phyloP scores from a whole-genome alignment of 2,113 vertebrate species.

The Equus quagga region DNA sequence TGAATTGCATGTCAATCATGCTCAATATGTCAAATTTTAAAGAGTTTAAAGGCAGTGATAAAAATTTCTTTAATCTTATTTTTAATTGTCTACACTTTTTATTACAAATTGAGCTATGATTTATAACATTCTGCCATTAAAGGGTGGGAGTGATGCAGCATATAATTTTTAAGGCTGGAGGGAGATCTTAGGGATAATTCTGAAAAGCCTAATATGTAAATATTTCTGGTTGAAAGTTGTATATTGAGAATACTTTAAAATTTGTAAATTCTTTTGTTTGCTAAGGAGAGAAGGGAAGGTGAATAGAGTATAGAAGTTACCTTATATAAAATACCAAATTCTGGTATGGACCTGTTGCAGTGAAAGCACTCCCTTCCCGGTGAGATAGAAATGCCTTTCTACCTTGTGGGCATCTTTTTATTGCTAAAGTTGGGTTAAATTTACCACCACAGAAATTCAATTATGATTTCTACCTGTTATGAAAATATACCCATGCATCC shows the following conservation, averaged over 20 bases:
- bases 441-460: slow-evolving; percentile 63
- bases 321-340: slow-evolving; percentile 47
- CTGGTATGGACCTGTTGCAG: not conserved
- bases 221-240: slow-evolving; percentile 41
- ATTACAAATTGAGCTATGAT: not conserved
- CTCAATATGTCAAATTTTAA: not conserved
- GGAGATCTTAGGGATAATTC: not conserved
- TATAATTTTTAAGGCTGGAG: slow-evolving; percentile 50
- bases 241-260: slow-evolving; percentile 60
- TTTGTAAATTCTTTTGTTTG: slow-evolving; percentile 21
- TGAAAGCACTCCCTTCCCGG: slow-evolving; percentile 12
- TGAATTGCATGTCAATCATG: not conserved
- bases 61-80: slow-evolving; percentile 28
- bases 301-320: slow-evolving; percentile 1
- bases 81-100: slow-evolving; percentile 55
- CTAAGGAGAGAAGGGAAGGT: not conserved
- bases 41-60: slow-evolving; percentile 23
- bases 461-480: slow-evolving; percentile 63
- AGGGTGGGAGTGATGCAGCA: not conserved
- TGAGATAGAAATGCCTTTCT: slow-evolving; percentile 53
- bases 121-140: slow-evolving; percentile 30
- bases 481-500: slow-evolving; percentile 66
- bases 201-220: not conserved
- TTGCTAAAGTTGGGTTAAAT: slow-evolving; percentile 71
- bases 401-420: slow-evolving; percentile 64